phyloP scores from a whole-genome alignment of 2,113 vertebrate species.

The Anarrhichthys ocellatus region DNA sequence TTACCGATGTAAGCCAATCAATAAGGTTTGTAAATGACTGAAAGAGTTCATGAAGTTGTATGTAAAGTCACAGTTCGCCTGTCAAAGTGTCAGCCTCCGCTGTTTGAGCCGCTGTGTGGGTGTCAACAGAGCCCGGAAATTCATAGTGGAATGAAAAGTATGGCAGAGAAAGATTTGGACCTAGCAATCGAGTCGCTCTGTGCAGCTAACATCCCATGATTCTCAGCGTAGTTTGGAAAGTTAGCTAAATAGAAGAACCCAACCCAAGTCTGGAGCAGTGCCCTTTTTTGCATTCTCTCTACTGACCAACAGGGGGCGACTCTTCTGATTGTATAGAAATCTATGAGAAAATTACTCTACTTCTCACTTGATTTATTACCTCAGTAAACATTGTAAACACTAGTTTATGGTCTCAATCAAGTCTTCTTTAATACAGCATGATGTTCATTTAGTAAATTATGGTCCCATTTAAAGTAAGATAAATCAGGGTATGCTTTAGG shows the following conservation, averaged over 20 bases:
- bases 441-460: too few species aligned
- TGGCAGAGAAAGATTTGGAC: constrained; percentile 6
- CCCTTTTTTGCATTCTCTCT: neutral
- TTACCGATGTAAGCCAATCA: neutral
- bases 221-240: constrained; percentile 18
- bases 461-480: neutral
- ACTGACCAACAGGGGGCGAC: neutral
- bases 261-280: neutral
- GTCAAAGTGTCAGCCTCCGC: constrained; percentile 62
- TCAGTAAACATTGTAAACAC: too few species aligned
- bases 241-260: constrained; percentile 4
- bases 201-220: neutral
- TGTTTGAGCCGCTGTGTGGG: constrained; percentile 26
- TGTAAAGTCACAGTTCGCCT: constrained; percentile 4
- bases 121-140: constrained; percentile 35
- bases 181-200: neutral
- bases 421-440: too few species aligned
- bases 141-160: constrained; percentile 24
- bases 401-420: too few species aligned
- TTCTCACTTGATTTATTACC: too few species aligned
- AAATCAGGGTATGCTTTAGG: neutral
- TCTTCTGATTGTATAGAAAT: neutral
- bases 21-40: too few species aligned
- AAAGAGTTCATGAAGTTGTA: too few species aligned
- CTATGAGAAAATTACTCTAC: neutral